Conservation (phyloP, 2,888 invertebrate genomes). For the Ctena decussata region DNA sequence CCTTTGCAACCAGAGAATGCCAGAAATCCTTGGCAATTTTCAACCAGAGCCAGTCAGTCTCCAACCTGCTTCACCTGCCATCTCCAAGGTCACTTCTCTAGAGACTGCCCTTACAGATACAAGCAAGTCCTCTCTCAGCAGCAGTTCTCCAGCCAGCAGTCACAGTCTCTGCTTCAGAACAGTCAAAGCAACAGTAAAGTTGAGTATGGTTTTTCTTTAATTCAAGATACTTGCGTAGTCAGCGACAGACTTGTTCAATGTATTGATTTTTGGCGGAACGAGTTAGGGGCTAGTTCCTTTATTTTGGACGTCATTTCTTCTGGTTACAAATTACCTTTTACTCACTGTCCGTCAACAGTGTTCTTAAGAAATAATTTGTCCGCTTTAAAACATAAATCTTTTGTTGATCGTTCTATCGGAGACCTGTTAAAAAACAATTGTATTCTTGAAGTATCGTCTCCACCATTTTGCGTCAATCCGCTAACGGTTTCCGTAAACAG, state of each 20-base stretch:
- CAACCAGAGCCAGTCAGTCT: too few species aligned
- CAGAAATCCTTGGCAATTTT: not conserved
- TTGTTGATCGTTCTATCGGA: not conserved
- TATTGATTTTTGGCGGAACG: not conserved
- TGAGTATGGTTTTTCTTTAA: not conserved
- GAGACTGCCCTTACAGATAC: not conserved
- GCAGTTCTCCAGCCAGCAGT: not conserved
- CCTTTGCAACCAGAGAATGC: not conserved
- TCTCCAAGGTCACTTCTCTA: slow-evolving; percentile 2
- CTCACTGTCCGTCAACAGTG: not conserved
- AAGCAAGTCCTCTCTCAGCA: not conserved
- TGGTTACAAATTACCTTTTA: not conserved
- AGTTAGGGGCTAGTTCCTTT: not conserved
- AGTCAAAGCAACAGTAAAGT: not conserved
- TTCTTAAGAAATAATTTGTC: not conserved
- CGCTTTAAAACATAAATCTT: not conserved
- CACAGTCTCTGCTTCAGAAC: not conserved
- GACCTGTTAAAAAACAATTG: not conserved
- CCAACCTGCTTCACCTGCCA: slow-evolving; percentile 18
- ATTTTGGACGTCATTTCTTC: not conserved
- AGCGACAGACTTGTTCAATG: not conserved
- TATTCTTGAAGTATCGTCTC: not conserved
- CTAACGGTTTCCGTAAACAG: not conserved
- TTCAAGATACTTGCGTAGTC: not conserved
- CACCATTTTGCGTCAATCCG: not conserved